Evolutionary conservation across 1,140 invertebrate genomes (phyloP).

Genomic region (Drosophila willistoni): DNA sequence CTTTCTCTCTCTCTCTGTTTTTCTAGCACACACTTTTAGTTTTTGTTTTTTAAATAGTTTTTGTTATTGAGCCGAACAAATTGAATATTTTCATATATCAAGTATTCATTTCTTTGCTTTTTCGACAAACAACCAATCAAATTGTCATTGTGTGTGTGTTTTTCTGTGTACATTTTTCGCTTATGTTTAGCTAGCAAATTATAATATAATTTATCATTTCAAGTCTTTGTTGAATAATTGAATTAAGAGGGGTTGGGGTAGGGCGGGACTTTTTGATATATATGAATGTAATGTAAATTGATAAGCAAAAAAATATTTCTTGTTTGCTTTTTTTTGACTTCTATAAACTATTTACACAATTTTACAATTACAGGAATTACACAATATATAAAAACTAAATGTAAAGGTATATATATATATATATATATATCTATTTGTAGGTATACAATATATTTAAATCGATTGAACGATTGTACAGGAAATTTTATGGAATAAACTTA

Average conservation of each 20-base stretch:
- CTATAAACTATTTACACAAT: constrained; percentile 66
- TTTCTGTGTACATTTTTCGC: constrained; percentile 31
- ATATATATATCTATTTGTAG: constrained; percentile 28
- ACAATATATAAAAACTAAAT: constrained; percentile 68
- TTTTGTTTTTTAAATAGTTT: constrained; percentile 26
- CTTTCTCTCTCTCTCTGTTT: constrained; percentile 15
- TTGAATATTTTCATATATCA: constrained; percentile 36
- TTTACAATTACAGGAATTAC: constrained; percentile 77
- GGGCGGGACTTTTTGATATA: constrained; percentile 6
- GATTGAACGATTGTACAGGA: constrained; percentile 53
- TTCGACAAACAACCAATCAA: constrained; percentile 21
- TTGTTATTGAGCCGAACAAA: constrained; percentile 64
- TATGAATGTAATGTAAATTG: neutral
- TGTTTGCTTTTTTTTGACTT: constrained; percentile 16
- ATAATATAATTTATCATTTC: constrained; percentile 50
- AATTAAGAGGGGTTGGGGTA: constrained; percentile 42
- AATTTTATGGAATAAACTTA: constrained; percentile 55
- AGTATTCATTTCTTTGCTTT: constrained; percentile 25
- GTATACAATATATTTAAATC: constrained; percentile 41
- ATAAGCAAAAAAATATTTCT: neutral
- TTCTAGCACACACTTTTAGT: constrained; percentile 16
- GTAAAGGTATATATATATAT: constrained; percentile 24
- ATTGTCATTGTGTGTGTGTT: constrained; percentile 10
- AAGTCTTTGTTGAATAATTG: constrained; percentile 62
- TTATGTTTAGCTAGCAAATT: constrained; percentile 59